Base-by-base conservation (phyloP, 1,140 invertebrate species). In the Tetramorium simillimum region DNA sequence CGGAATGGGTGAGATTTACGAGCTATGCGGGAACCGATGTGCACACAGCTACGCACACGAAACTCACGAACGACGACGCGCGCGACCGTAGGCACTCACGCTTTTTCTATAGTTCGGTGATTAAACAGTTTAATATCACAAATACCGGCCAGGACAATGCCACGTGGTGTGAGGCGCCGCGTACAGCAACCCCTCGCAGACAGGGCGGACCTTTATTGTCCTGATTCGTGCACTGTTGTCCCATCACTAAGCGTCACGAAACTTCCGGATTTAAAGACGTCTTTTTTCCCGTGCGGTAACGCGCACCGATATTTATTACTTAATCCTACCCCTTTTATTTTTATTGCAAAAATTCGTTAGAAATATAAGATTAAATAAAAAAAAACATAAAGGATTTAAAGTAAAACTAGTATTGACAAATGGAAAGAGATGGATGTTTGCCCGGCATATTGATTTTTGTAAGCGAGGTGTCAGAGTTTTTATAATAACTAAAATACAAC, bases 111-210 rank as follows among this genome's bases (percentile, higher is more conserved):
- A 92, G 91, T 86, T 89, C 60, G 88, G 91, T 92, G 91, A 92
- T 92, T 92, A 92, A 92, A 92, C 91, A 91, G 91, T 92, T 92
- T 92, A 92, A 92, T 92, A 92, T 92, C 91, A 88, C 91, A 92
- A 92, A 91, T 92, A 92, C 88, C 82, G 77, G 65, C 70, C 76
- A 56, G 86, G 78, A 91, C 90, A 92, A 92, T 92, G 89, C 85
- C 62, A 82, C 62, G 77, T 80, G 76, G 84, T 67, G 60, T 84
- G 69, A 84, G 80, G 69, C 53, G 69, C 69, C 40, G 69, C 67
- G 51, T 73, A 58, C 40, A 58, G 67, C 67, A 58, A 46, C 53
- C 53, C 77, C 43, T 70, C 51, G 40, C 43, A 51, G 51, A 88
- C 86, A 46, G 40, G 53, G 28, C 49, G 60, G 28, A 16, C 78